Percentiles rank a stretch among this genome's conserved stretches.
Evolutionary conservation across 2,113 vertebrate species (phyloP).

Genomic region (Uria lomvia): DNA sequence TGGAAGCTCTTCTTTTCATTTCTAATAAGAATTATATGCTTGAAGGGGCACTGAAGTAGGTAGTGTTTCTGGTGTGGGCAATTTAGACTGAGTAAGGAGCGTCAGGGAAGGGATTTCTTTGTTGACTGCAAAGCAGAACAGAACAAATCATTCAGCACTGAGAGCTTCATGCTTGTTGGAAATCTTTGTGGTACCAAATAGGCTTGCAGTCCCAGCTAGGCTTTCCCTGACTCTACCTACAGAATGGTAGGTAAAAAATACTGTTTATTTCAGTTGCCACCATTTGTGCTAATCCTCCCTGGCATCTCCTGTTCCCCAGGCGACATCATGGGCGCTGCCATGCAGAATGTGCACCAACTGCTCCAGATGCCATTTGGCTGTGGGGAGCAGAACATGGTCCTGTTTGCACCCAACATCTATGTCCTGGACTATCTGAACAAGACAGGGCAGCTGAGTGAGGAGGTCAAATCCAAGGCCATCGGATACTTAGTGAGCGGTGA

Average conservation of each 20-base stretch:
- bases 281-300: not conserved
- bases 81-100: not conserved
- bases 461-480: constrained; percentile 68
- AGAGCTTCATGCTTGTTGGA: not conserved
- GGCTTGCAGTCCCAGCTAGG: not conserved
- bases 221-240: not conserved
- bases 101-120: not conserved
- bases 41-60: not conserved
- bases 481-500: constrained; percentile 81
- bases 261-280: not conserved
- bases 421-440: constrained; percentile 82
- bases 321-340: constrained; percentile 81
- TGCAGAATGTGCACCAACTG: constrained; percentile 81
- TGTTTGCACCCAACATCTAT: constrained; percentile 87
- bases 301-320: constrained; percentile 64
- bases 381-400: constrained; percentile 89
- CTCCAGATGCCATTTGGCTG: constrained; percentile 86
- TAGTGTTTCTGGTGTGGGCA: not conserved
- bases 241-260: not conserved
- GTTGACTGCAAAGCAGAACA: not conserved
- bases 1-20: not conserved
- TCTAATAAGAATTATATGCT: not conserved
- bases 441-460: constrained; percentile 79
- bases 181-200: not conserved
- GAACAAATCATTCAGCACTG: not conserved